phyloP scores from a whole-genome alignment of 2,797 vertebrate species.

The Semotilus atromaculatus region DNA sequence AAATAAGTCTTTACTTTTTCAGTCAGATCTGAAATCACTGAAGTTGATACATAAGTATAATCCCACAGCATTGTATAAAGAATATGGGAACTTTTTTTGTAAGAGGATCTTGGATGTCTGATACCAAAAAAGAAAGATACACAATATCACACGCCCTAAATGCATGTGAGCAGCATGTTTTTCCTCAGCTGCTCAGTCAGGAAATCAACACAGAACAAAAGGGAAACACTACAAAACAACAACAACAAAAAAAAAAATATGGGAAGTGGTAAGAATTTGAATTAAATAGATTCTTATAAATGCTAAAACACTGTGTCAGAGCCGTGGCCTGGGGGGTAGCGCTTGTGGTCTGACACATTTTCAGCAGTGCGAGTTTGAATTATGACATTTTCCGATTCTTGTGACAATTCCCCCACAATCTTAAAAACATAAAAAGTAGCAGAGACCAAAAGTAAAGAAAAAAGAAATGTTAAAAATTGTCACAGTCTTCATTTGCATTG shows the following conservation, averaged over 20 bases:
- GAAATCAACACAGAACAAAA: slow-evolving; percentile 23
- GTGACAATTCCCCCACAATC: neutral
- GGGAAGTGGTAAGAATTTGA: neutral
- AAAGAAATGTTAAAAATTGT: neutral
- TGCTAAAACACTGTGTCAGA: too few species aligned
- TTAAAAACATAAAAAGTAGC: neutral
- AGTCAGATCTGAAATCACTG: neutral
- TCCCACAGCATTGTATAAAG: neutral
- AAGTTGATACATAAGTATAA: slow-evolving; percentile 11
- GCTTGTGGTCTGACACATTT: neutral
- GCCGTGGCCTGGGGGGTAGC: neutral
- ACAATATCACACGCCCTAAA: slow-evolving; percentile 11
- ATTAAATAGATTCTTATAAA: neutral
- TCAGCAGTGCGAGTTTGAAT: neutral
- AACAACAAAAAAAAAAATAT: neutral
- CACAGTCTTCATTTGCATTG: slow-evolving; percentile 52
- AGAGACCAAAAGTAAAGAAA: neutral
- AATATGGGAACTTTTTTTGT: neutral
- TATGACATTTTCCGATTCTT: neutral
- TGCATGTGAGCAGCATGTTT: slow-evolving; percentile 26
- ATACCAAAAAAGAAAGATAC: neutral
- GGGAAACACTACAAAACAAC: neutral
- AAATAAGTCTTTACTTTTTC: neutral
- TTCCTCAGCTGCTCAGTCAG: slow-evolving; percentile 19
- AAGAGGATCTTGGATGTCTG: slow-evolving; percentile 9